Evolutionary conservation across 2,888 invertebrate genomes (phyloP), one percentile per base, ranked within the genome.

Genomic region (Dioctria rufipes): DNA sequence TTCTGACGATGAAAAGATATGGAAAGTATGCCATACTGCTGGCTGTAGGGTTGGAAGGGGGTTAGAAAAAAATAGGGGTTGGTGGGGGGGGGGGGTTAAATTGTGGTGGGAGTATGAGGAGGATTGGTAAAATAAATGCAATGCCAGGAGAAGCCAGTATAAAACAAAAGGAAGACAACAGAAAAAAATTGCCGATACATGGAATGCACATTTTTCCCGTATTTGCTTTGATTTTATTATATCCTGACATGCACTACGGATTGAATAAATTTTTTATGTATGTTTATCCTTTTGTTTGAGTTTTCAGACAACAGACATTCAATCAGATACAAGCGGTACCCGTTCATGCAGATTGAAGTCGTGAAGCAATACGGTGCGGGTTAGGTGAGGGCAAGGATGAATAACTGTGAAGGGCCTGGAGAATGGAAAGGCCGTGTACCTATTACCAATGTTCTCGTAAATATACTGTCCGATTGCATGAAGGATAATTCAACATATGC

Each of bases 211-310:
- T 82, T 82, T 82, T 81, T 81, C 77, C 80, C 80, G 81, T 82
- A 81, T 82, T 82, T 82, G 81, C 81, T 82, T 82, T 82, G 81
- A 82, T 82, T 82, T 82, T 82, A 82, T 82, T 82, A 82, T 82
- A 80, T 82, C 80, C 81, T 81, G 82, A 82, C 82, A 82, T 82
- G 82, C 79, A 82, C 80, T 77, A 81, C 65, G 80, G 81, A 82
- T 81, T 82, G 81, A 80, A 82, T 79, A 81, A 80, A 81, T 82
- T 82, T 82, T 82, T 80, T 78, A 60, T 78, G 73, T 80, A 63
- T 82, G 78, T 82, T 73, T 79, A 66, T 79, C 58, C 58, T 79
- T 79, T 69, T 69, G 58, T 79, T 79, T 79, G 58, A 78, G 65
- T 78, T 69, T 75, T 81, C 75, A 78, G 58, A 69, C 78, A 80